Conservation (phyloP, 2,113 vertebrate species). For the Xenopus borealis region DNA sequence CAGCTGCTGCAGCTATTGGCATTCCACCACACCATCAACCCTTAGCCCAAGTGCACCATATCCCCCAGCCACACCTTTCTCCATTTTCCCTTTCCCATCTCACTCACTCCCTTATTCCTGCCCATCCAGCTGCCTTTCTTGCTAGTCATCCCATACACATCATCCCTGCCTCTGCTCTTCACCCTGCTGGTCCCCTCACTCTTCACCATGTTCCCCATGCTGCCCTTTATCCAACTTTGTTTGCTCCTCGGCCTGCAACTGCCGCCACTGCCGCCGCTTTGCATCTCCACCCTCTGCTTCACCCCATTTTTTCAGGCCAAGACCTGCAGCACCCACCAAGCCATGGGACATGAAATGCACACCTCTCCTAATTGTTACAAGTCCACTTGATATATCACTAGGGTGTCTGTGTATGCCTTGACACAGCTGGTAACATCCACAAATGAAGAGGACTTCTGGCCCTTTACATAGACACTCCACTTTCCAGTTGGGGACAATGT, state of each 20-base stretch:
- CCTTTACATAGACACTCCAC: neutral
- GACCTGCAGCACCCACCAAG: conserved; percentile 97
- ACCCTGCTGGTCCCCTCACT: conserved; percentile 82
- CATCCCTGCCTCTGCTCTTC: conserved; percentile 92
- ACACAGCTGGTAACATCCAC: neutral
- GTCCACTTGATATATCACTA: neutral
- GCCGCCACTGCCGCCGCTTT: conserved; percentile 85
- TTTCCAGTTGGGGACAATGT: neutral
- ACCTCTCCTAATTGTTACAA: neutral
- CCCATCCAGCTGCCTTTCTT: conserved; percentile 89
- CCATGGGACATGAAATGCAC: conserved; percentile 82
- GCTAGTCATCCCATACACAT: conserved; percentile 96
- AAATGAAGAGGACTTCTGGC: neutral
- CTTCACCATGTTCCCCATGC: conserved; percentile 89
- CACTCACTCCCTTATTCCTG: conserved; percentile 89
- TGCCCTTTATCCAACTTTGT: conserved; percentile 89
- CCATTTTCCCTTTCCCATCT: conserved; percentile 93
- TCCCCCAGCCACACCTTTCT: conserved; percentile 92
- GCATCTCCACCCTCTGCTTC: conserved; percentile 92
- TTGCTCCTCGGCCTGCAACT: conserved; percentile 77
- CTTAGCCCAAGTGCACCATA: conserved; percentile 92
- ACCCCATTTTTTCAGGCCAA: conserved; percentile 98
- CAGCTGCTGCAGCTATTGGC: conserved; percentile 80
- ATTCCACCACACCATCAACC: conserved; percentile 86
- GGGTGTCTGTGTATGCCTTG: neutral